Conservation (phyloP, 2,113 vertebrate species). For the Rhinolophus ferrumequinum region DNA sequence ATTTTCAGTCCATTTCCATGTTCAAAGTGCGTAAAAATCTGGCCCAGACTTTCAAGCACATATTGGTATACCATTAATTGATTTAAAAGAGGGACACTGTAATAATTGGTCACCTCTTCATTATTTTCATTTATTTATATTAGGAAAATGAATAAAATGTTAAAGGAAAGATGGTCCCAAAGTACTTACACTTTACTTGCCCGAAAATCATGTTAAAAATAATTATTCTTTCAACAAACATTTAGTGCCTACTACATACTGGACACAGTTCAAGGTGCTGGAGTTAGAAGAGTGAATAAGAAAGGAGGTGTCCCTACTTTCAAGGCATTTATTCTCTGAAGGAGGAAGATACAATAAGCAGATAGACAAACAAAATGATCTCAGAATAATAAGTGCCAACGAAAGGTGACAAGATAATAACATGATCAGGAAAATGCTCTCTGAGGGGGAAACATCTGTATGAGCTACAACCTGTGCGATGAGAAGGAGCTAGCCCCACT, state of each 20-base stretch:
- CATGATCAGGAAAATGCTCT: not conserved
- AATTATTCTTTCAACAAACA: not conserved
- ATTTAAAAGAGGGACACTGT: not conserved
- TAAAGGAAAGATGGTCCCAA: not conserved
- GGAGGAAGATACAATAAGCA: not conserved
- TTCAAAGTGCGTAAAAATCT: not conserved
- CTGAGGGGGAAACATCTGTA: not conserved
- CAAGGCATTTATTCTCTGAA: not conserved
- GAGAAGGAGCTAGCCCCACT: not conserved
- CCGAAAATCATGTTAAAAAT: not conserved
- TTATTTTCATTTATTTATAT: conserved; percentile 9
- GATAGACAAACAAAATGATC: not conserved
- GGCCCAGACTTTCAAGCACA: not conserved
- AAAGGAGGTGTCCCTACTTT: not conserved
- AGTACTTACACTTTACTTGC: not conserved
- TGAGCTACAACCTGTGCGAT: not conserved
- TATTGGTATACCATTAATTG: not conserved
- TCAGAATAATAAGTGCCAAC: not conserved
- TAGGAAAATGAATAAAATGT: not conserved
- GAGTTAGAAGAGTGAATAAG: not conserved
- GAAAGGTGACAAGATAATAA: not conserved
- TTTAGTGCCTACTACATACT: not conserved
- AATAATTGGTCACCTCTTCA: not conserved
- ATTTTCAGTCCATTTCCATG: not conserved
- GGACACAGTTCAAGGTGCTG: not conserved